These are phyloP conservation scores for Tragelaphus eurycerus DNA, from an alignment of 2,797 vertebrate genomes.

Conservation along the genomic window DNA sequence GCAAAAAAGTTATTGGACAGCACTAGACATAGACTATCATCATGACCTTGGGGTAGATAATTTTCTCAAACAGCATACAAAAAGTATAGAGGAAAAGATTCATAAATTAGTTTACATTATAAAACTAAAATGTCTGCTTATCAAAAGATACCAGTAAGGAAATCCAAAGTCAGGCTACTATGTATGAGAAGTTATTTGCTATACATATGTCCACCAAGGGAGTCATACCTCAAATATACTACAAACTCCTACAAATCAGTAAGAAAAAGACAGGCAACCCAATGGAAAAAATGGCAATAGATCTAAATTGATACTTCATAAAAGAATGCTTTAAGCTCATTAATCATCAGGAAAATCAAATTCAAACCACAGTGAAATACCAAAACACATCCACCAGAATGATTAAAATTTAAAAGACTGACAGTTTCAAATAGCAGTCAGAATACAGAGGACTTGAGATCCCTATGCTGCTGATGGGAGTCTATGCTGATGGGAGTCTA, in stretches of 20 bases:
- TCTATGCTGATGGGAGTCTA: too few species aligned
- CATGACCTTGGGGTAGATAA: background rate
- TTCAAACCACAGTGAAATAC: slow-evolving; percentile 32
- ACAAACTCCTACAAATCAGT: background rate
- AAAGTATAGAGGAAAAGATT: background rate
- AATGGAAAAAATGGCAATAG: background rate
- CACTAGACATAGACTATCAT: background rate
- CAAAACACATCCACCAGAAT: background rate
- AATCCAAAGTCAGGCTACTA: background rate
- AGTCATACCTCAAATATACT: background rate
- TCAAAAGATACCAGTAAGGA: background rate
- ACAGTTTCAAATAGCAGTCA: background rate
- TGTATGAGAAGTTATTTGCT: background rate
- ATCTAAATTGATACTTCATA: background rate
- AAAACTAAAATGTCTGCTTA: background rate
- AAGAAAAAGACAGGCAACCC: background rate
- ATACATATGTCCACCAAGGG: background rate
- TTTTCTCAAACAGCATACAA: background rate
- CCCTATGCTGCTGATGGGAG: background rate
- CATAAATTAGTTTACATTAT: background rate
- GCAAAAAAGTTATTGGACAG: background rate
- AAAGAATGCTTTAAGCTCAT: background rate
- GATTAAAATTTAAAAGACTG: background rate
- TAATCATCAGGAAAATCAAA: slow-evolving; percentile 9
- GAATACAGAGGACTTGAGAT: background rate